A percentile compares a stretch with the other conserved stretches of the same genome.
These are phyloP conservation scores for Campoletis sonorensis DNA, from an alignment of 1,140 invertebrate species.

Conservation along the genomic window DNA sequence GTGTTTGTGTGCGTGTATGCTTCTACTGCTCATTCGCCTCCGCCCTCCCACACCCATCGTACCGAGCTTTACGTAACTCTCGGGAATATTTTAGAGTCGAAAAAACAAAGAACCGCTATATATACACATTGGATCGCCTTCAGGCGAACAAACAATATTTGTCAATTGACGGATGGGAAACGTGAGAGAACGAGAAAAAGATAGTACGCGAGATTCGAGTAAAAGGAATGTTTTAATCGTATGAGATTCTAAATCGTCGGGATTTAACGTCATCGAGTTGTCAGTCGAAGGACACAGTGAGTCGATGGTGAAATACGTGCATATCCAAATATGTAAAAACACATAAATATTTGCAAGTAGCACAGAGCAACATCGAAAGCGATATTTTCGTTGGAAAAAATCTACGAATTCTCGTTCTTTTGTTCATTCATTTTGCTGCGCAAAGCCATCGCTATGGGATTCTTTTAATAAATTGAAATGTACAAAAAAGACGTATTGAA, in stretches of 20 bases:
- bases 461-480: too few relatives aligned
- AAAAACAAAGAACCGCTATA: background rate
- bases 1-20: background rate
- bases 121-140: background rate
- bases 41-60: background rate
- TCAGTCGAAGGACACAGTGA: background rate
- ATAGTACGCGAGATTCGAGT: background rate
- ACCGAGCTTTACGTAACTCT: constrained; percentile 13
- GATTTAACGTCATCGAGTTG: background rate
- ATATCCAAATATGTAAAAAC: too few relatives aligned
- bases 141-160: background rate
- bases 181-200: background rate
- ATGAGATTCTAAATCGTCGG: background rate
- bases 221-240: background rate
- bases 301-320: background rate
- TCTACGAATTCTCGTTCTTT: too few relatives aligned
- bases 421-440: too few relatives aligned
- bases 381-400: background rate
- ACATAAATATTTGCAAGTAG: background rate
- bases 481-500: too few relatives aligned
- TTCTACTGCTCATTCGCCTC: constrained; percentile 16
- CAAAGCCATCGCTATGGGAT: too few relatives aligned
- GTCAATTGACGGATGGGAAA: background rate
- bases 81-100: constrained; percentile 21
- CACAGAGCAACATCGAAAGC: background rate